Percentiles rank a stretch among this genome's conserved stretches.
phyloP scores from a whole-genome alignment of 92 coral and sea anemone species.

The Palythoa grandiflora region DNA sequence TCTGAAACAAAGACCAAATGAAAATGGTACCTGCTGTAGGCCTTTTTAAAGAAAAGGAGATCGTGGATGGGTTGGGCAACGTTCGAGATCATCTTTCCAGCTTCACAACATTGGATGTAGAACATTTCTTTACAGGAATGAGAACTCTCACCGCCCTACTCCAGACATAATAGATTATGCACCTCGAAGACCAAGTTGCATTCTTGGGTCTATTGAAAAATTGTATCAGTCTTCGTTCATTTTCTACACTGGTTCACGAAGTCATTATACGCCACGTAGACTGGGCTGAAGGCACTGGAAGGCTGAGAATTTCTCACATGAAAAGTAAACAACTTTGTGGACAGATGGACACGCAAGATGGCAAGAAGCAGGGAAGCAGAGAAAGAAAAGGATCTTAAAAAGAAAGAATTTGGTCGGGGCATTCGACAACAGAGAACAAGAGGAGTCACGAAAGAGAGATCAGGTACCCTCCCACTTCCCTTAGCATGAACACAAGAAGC shows the following conservation, averaged over 20 bases:
- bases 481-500: neutral
- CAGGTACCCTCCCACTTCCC: neutral
- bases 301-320: no score
- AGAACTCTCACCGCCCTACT: neutral
- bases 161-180: neutral
- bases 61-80: neutral
- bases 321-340: neutral
- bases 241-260: slow-evolving; percentile 2
- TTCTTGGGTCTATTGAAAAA: neutral
- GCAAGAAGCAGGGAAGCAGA: neutral
- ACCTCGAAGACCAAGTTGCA: neutral
- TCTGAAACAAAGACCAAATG: slow-evolving; percentile 68
- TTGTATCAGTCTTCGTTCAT: neutral
- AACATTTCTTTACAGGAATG: slow-evolving; percentile 17
- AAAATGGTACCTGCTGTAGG: slow-evolving; percentile 61
- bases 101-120: slow-evolving; percentile 21
- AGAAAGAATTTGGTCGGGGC: neutral
- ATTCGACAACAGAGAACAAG: neutral
- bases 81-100: neutral
- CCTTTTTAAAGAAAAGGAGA: slow-evolving; percentile 17
- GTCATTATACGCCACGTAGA: neutral
- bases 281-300: neutral
- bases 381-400: neutral
- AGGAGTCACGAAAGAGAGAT: neutral
- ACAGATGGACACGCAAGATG: neutral